Conservation (phyloP, 1,140 invertebrate species). For the Nebria ingens region DNA sequence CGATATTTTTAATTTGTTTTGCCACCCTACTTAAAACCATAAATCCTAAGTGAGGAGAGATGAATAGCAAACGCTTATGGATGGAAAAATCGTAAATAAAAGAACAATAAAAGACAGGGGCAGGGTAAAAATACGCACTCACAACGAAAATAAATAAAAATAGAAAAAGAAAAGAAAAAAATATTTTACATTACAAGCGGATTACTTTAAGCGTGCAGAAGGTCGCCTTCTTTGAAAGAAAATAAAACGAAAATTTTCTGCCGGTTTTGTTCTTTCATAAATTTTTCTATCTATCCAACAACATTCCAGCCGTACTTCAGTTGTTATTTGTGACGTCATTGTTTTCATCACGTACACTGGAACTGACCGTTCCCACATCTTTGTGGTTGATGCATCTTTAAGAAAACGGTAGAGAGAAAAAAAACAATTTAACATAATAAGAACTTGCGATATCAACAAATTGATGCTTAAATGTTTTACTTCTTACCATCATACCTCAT, state of each 20-base stretch:
- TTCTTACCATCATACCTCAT: too few species aligned
- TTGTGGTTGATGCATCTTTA: background rate
- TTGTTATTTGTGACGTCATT: constrained; percentile 7
- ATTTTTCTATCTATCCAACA: constrained; percentile 3
- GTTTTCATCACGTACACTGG: background rate
- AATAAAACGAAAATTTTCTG: background rate
- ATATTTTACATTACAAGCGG: background rate
- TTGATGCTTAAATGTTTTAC: too few species aligned
- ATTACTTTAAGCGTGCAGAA: constrained; percentile 1
- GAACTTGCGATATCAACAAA: too few species aligned
- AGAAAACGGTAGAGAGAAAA: too few species aligned
- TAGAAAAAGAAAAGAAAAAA: background rate
- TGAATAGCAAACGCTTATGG: too few species aligned
- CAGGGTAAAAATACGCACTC: too few species aligned
- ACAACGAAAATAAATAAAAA: background rate
- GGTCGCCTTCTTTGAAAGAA: constrained; percentile 3
- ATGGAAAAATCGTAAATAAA: too few species aligned
- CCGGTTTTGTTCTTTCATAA: constrained; percentile 1
- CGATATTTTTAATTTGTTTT: too few species aligned
- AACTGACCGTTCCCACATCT: background rate
- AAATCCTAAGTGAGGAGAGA: too few species aligned
- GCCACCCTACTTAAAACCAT: too few species aligned
- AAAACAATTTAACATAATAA: too few species aligned
- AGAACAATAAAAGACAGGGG: too few species aligned
- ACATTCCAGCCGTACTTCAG: background rate